Percentiles rank a stretch among this genome's conserved stretches.
Evolutionary conservation across 2,797 vertebrate genomes (phyloP).

Genomic region (Antennarius maculatus): DNA sequence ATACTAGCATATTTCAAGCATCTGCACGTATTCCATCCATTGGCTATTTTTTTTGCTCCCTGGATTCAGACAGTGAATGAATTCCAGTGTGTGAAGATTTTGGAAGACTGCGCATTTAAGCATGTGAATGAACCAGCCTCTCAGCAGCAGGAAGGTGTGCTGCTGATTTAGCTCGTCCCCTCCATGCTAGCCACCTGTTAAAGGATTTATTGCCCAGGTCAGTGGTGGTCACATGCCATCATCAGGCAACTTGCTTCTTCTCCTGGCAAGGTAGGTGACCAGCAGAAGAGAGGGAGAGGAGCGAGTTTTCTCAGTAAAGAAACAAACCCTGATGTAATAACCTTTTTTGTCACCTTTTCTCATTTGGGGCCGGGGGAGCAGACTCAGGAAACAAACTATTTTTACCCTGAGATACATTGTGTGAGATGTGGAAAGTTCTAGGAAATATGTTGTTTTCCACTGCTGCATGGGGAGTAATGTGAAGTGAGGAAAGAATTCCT

Average conservation of each 20-base stretch:
- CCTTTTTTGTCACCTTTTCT: constrained; percentile 38
- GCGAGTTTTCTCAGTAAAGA: constrained; percentile 26
- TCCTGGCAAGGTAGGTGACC: constrained; percentile 40
- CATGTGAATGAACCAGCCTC: constrained; percentile 77
- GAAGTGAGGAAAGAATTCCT: constrained; percentile 59
- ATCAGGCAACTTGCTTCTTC: constrained; percentile 65
- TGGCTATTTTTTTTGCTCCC: constrained; percentile 39
- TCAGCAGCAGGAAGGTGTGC: constrained; percentile 75
- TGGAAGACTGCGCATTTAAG: constrained; percentile 76
- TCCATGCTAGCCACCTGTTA: constrained; percentile 79
- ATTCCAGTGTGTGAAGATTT: constrained; percentile 69
- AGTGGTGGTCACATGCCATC: constrained; percentile 65
- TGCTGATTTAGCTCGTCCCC: constrained; percentile 78
- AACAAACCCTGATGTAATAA: constrained; percentile 39
- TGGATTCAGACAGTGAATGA: constrained; percentile 67
- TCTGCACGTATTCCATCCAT: constrained; percentile 13
- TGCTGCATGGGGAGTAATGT: constrained; percentile 38
- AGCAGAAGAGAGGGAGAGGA: constrained; percentile 20
- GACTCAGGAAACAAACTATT: constrained; percentile 32
- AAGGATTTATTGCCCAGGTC: constrained; percentile 80
- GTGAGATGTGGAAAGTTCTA: constrained; percentile 41
- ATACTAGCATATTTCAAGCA: too few species aligned
- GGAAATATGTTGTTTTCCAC: constrained; percentile 43
- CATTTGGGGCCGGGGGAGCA: constrained; percentile 22
- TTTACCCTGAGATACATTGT: constrained; percentile 32